Percentiles rank a stretch among this genome's conserved stretches.
Evolutionary conservation across 1,140 invertebrate genomes (phyloP).

Genomic region (Amphibalanus amphitrite): DNA sequence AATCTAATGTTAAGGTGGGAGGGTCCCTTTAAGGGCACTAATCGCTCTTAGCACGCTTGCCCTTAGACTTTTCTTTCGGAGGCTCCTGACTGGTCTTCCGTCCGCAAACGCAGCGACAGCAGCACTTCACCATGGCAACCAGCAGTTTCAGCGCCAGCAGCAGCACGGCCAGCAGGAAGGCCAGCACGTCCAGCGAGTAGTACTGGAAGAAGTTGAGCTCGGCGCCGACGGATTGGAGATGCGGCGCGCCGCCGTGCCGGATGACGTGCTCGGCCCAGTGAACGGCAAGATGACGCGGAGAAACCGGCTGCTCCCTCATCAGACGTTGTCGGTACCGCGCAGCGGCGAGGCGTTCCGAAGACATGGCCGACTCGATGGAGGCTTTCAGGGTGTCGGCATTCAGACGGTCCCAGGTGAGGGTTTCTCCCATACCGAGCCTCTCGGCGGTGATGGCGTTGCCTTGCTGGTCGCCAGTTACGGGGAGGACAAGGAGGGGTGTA

Average conservation of each 20-base stretch:
- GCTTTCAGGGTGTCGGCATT: background rate
- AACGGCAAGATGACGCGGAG: constrained; percentile 11
- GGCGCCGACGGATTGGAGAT: no score
- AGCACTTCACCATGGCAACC: no score
- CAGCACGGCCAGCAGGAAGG: no score
- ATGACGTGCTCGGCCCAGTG: constrained; percentile 38
- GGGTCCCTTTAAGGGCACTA: no score
- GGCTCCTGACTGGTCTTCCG: no score
- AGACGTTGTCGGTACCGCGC: constrained; percentile 11
- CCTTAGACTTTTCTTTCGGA: no score
- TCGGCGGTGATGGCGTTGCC: constrained; percentile 20
- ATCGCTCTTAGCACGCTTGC: no score
- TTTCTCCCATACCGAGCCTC: constrained; percentile 33
- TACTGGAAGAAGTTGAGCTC: no score
- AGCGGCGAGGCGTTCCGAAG: constrained; percentile 10
- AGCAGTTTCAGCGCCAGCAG: no score
- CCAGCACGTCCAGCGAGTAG: no score
- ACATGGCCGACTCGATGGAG: constrained; percentile 13
- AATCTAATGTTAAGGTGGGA: no score
- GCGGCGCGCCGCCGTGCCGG: constrained; percentile 30
- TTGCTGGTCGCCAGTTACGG: constrained; percentile 42
- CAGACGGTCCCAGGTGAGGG: constrained; percentile 11
- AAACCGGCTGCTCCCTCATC: constrained; percentile 15
- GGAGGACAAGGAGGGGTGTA: constrained; percentile 48
- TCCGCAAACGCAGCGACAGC: no score